Evolutionary conservation across 2,797 vertebrate species (phyloP), one percentile per base, ranked within the genome.

Genomic region (Sternarchorhynchus goeldii): DNA sequence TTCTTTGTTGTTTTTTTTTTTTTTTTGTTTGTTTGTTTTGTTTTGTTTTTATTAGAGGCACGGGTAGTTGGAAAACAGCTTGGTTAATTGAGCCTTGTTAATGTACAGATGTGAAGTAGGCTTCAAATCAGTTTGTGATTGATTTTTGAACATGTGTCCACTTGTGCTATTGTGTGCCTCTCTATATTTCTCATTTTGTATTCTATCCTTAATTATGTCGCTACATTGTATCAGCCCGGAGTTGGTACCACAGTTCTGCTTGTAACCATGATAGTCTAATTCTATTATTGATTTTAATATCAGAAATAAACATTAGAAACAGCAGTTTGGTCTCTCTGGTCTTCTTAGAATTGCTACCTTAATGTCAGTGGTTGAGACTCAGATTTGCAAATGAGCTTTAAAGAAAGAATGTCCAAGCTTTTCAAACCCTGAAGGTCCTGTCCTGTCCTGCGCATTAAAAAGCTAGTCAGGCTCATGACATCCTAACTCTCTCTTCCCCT

Each of bases 271-370:
- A 90, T 92, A 93, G 92, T 94, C 91, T 91, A 89, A 93, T 93
- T 91, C 90, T 91, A 90, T 92, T 91, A 91, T 94, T 94, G 92
- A 93, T 92, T 94, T 94, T 92, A 93, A 91, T 93, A 93, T 92
- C 84, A 89, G 91, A 93, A 92, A 94, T 94, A 94, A 92, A 90
- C 89, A 89, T 92, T 92, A 93, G 91, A 93, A 86, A 92, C 88
- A 87, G 88, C 87, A 88, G 10, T 73, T 56, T 56, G 17, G 29
- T 83, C 36, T 68, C 41, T 76, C 32, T 0, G 29, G 55, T 63
- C 55, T 79, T 73, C 63, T 73, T 64, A 53, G n/a, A 20, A 18
- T 34, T 25, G 73, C n/a, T 5, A 16, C 62, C 4, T 39, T 17
- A 71, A 25, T 64, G 65, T 32, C 6, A 67, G 12, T 50, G 45